Conservation (phyloP, 2,113 vertebrate species). For the Pardalotus punctatus region DNA sequence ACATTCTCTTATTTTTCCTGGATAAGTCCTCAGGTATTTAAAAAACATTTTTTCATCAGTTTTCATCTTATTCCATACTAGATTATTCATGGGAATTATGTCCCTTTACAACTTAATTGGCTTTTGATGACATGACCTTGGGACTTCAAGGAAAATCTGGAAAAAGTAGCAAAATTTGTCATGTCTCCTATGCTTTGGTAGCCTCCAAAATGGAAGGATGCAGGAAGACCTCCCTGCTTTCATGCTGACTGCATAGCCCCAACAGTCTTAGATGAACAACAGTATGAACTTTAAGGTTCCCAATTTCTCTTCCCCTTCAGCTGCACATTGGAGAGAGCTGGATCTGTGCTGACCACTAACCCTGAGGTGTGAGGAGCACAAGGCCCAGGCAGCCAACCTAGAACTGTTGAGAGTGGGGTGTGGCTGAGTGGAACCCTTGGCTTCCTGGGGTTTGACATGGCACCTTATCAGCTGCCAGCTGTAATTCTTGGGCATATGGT, state of each 20-base stretch:
- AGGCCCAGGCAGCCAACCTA: not conserved
- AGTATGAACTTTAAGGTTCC: not conserved
- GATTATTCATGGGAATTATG: constrained; percentile 53
- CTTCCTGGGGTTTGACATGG: not conserved
- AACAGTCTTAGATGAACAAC: not conserved
- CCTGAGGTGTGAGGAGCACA: not conserved
- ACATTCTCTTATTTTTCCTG: constrained; percentile 33
- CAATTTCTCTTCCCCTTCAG: not conserved
- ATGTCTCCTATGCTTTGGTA: not conserved
- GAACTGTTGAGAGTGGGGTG: not conserved
- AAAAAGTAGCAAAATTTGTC: not conserved
- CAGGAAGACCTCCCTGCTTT: not conserved
- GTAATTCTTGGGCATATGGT: not conserved
- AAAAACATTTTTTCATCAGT: constrained; percentile 37
- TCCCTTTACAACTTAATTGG: constrained; percentile 57
- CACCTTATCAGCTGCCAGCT: not conserved
- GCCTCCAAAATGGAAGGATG: not conserved
- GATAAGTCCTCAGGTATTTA: not conserved
- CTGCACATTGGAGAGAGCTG: not conserved
- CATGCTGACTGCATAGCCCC: not conserved
- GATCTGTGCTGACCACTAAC: not conserved
- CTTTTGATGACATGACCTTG: not conserved
- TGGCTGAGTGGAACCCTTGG: not conserved
- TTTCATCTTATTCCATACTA: constrained; percentile 25
- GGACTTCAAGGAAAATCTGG: constrained; percentile 7